These are phyloP conservation scores for Otus sunia DNA, from an alignment of 2,113 vertebrate genomes.

Conservation along the genomic window DNA sequence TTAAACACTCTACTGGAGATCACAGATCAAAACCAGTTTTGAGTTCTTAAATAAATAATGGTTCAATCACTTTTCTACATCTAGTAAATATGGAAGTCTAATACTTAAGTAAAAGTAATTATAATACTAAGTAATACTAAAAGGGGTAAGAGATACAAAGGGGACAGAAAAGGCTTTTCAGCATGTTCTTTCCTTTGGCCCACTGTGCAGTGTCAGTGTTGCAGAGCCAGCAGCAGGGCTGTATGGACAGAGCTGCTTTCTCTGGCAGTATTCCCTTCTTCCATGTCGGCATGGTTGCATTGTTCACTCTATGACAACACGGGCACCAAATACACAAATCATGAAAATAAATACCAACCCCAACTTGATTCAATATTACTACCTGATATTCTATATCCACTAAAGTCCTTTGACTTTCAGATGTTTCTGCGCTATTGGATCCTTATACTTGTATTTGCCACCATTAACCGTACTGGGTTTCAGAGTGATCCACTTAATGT, in stretches of 20 bases:
- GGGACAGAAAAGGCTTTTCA: neutral
- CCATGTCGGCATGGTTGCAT: neutral
- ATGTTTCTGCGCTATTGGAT: neutral
- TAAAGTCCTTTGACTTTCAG: neutral
- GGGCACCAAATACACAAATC: neutral
- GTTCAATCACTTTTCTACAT: neutral
- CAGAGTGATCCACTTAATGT: neutral
- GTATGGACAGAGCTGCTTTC: neutral
- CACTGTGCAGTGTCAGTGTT: neutral
- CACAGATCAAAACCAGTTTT: neutral
- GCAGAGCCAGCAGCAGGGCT: neutral
- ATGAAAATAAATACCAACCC: neutral
- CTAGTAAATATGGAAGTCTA: neutral
- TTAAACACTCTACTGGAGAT: neutral
- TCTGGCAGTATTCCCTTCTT: neutral
- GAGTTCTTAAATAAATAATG: neutral
- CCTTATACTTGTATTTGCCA: neutral
- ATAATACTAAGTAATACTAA: neutral
- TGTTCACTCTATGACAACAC: neutral
- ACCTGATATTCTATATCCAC: neutral
- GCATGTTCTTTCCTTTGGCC: neutral
- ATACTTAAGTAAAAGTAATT: neutral
- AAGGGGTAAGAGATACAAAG: neutral
- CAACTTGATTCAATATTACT: neutral
- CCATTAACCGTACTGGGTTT: neutral